Evolutionary conservation across 2,888 invertebrate species (phyloP).

Genomic region (Nemotelus pantherinus): DNA sequence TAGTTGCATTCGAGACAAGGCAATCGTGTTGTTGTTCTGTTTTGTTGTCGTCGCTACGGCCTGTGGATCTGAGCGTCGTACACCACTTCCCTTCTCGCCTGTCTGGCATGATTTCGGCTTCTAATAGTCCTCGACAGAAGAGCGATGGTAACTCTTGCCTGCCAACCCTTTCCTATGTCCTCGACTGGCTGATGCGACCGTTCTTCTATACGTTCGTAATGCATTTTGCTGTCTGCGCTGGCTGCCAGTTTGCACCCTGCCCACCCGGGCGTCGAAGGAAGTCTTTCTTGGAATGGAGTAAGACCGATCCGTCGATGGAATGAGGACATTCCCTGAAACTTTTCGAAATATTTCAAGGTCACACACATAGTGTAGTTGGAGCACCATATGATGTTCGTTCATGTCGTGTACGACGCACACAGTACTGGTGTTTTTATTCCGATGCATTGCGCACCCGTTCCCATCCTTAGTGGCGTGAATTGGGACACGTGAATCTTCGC

Average conservation of each 20-base stretch:
- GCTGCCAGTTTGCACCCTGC: neutral
- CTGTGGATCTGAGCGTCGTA: slow-evolving; percentile 1
- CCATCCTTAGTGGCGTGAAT: neutral
- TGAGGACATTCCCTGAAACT: slow-evolving; percentile 48
- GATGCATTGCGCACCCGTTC: slow-evolving; percentile 23
- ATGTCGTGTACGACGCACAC: slow-evolving; percentile 57
- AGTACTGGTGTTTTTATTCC: neutral
- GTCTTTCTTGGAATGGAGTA: slow-evolving; percentile 15
- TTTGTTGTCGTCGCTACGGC: slow-evolving; percentile 9
- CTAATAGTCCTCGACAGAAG: neutral
- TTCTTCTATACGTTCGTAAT: neutral
- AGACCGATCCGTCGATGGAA: slow-evolving; percentile 26
- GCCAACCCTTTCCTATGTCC: slow-evolving; percentile 28
- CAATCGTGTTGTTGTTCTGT: neutral
- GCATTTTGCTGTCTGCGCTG: slow-evolving; percentile 35
- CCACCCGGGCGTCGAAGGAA: no score
- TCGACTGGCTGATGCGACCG: neutral
- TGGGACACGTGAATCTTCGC: slow-evolving; percentile 19
- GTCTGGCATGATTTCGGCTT: slow-evolving; percentile 25
- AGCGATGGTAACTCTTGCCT: slow-evolving; percentile 1
- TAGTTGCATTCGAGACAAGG: slow-evolving; percentile 24
- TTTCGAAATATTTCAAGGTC: slow-evolving; percentile 46
- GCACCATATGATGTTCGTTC: slow-evolving; percentile 49
- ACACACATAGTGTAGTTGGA: slow-evolving; percentile 43
- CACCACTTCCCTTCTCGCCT: slow-evolving; percentile 23